A percentile compares a stretch with the other conserved stretches of the same genome.
These are phyloP conservation scores for Odontophorus gujanensis DNA, from an alignment of 2,113 vertebrate genomes.

Conservation along the genomic window DNA sequence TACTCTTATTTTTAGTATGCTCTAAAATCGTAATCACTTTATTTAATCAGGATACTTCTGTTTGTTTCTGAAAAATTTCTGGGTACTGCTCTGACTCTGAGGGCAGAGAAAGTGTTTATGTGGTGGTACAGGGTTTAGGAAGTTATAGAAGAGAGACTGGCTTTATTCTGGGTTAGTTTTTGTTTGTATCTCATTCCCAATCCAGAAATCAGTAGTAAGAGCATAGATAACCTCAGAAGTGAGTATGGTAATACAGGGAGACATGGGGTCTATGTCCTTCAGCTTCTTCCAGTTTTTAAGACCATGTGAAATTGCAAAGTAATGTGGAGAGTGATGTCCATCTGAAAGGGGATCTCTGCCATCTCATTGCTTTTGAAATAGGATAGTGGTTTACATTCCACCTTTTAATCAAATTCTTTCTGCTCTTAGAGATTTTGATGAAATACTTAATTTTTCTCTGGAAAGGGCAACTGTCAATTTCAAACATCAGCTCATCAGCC, in stretches of 20 bases:
- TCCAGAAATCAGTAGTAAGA: neutral
- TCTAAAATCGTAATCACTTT: neutral
- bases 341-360: neutral
- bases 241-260: neutral
- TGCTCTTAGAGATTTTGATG: neutral
- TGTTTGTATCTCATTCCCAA: neutral
- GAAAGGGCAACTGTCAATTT: neutral
- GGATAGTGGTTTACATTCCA: neutral
- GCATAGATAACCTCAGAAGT: neutral
- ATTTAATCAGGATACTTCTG: neutral
- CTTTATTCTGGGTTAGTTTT: neutral
- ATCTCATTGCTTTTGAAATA: neutral
- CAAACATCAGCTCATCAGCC: neutral
- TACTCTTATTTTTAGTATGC: accelerated
- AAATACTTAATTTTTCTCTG: neutral
- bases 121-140: neutral
- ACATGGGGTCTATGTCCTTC: neutral
- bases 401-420: neutral
- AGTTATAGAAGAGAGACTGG: neutral
- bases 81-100: neutral
- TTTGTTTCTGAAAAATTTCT: neutral
- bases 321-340: neutral
- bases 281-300: neutral
- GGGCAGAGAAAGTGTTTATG: neutral
- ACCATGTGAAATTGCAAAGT: neutral